Evolutionary conservation across 2,888 invertebrate genomes (phyloP).

Genomic region (Lissocephala sabroskyi): DNA sequence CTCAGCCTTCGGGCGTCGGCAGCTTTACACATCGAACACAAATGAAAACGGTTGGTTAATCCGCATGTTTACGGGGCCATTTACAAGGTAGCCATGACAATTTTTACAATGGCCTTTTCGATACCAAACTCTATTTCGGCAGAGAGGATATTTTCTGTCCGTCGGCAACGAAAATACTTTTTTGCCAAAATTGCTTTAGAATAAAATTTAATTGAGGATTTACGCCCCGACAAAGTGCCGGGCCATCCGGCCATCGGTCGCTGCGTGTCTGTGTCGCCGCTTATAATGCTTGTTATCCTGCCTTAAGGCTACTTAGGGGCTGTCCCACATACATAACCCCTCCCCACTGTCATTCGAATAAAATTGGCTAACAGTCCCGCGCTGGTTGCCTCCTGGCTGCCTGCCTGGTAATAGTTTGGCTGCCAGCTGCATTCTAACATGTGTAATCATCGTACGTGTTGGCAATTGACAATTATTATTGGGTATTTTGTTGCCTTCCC

Average conservation of each 20-base stretch:
- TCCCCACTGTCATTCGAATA: too few relatives aligned
- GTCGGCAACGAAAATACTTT: conserved; percentile 45
- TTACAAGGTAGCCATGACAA: conserved; percentile 52
- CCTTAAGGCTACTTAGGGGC: conserved; percentile 65
- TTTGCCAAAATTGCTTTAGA: conserved; percentile 65
- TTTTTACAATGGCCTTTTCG: conserved; percentile 48
- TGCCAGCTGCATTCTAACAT: conserved; percentile 49
- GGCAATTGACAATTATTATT: conserved; percentile 62
- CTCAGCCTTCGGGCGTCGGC: conserved; percentile 16
- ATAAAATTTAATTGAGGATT: conserved; percentile 68
- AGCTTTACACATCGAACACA: conserved; percentile 36
- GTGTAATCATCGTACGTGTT: conserved; percentile 61
- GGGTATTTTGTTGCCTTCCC: conserved; percentile 58
- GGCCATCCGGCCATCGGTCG: not conserved
- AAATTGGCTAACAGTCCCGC: too few relatives aligned
- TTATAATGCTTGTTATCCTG: conserved; percentile 59
- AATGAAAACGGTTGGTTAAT: conserved; percentile 58
- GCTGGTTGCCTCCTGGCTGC: conserved; percentile 9
- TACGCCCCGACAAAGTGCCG: conserved; percentile 20
- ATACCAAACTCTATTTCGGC: not conserved
- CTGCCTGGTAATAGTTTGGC: conserved; percentile 14
- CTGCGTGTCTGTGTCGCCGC: conserved; percentile 26
- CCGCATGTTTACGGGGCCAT: conserved; percentile 64
- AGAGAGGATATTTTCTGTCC: conserved; percentile 3
- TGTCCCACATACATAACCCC: conserved; percentile 63